Percentiles rank a stretch among this genome's conserved stretches.
Conservation (phyloP, 2,888 invertebrate genomes). For the Chirona hameri region DNA sequence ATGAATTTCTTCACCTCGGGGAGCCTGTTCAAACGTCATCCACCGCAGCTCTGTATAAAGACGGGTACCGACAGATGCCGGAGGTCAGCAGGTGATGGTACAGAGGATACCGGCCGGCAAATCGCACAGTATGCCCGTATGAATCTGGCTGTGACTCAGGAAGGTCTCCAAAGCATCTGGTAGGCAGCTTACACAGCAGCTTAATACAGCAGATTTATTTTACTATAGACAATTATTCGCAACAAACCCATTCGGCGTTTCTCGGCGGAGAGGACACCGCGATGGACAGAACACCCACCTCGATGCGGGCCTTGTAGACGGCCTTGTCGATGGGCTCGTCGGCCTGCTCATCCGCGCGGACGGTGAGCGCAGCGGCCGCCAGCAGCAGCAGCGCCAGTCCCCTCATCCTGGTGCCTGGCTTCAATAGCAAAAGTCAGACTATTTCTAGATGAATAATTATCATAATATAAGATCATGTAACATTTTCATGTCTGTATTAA, state of each 20-base stretch:
- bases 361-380: not conserved
- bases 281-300: not conserved
- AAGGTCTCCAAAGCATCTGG: not conserved
- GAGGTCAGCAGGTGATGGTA: not conserved
- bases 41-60: constrained; percentile 43
- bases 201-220: no score
- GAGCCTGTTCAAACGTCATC: constrained; percentile 49
- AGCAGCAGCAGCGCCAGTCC: not conserved
- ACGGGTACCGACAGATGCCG: no score
- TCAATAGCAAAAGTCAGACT: no score
- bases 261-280: no score
- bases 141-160: not conserved
- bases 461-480: no score
- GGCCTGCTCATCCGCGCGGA: constrained; percentile 31
- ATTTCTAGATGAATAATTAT: no score
- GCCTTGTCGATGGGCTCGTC: constrained; percentile 41
- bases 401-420: not conserved
- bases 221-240: no score
- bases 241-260: no score
- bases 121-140: not conserved
- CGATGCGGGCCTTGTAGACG: constrained; percentile 29
- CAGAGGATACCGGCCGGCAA: not conserved
- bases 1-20: constrained; percentile 50
- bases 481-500: no score
- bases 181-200: not conserved